These are phyloP conservation scores for Phasia obesa DNA, from an alignment of 2,888 invertebrate genomes.

Conservation along the genomic window DNA sequence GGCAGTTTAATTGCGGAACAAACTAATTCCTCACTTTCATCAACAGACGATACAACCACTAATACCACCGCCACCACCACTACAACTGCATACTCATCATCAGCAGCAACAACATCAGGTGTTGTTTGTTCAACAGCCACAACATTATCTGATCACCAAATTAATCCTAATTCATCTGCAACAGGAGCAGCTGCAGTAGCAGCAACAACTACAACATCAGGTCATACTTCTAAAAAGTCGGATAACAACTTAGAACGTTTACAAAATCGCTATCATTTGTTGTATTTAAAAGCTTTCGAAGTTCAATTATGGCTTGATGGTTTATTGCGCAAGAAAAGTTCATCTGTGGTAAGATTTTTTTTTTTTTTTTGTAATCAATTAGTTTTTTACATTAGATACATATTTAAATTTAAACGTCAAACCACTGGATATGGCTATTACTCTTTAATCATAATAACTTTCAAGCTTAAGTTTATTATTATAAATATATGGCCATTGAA, in stretches of 20 bases:
- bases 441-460: too few species aligned
- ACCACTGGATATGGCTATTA: too few species aligned
- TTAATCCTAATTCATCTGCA: slow-evolving; percentile 48
- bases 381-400: too few species aligned
- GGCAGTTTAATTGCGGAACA: slow-evolving; percentile 77
- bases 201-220: slow-evolving; percentile 40
- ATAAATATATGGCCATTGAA: too few species aligned
- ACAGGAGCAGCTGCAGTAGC: slow-evolving; percentile 38
- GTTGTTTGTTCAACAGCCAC: slow-evolving; percentile 69
- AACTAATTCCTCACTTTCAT: slow-evolving; percentile 76
- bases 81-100: slow-evolving; percentile 72
- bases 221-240: slow-evolving; percentile 54
- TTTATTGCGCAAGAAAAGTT: slow-evolving; percentile 87
- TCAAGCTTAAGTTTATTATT: too few species aligned
- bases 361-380: background rate
- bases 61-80: slow-evolving; percentile 72
- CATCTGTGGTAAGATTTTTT: slow-evolving; percentile 84
- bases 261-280: slow-evolving; percentile 94
- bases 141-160: slow-evolving; percentile 45
- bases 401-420: too few species aligned
- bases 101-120: slow-evolving; percentile 72
- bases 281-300: slow-evolving; percentile 94
- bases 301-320: slow-evolving; percentile 96
- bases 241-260: slow-evolving; percentile 84
- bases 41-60: slow-evolving; percentile 77